A percentile compares a stretch with the other conserved stretches of the same genome.
These are phyloP conservation scores for Cephus pulcher DNA, from an alignment of 2,888 invertebrate species.

Conservation along the genomic window DNA sequence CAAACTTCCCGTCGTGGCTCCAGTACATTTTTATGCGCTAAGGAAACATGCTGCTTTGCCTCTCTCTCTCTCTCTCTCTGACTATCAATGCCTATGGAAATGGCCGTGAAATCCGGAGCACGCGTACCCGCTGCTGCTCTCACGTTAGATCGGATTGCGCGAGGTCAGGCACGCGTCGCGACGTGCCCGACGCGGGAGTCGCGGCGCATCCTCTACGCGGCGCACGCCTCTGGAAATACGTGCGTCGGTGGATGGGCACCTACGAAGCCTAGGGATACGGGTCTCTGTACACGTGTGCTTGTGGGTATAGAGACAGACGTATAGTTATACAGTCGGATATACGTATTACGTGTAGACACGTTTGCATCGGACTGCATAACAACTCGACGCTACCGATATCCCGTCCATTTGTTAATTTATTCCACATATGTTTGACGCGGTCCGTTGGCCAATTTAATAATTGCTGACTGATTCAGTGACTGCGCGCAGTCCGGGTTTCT, in stretches of 20 bases:
- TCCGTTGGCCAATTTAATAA: conserved; percentile 52
- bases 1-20: too few species aligned
- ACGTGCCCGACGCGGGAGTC: neutral
- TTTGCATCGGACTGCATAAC: conserved; percentile 5
- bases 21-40: too few species aligned
- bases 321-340: conserved; percentile 2
- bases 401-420: conserved; percentile 45
- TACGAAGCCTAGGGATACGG: neutral
- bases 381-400: conserved; percentile 27
- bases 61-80: neutral
- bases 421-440: conserved; percentile 41
- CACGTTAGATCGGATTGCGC: conserved; percentile 10
- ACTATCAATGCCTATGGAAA: conserved; percentile 7
- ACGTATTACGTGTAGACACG: neutral
- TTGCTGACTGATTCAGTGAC: conserved; percentile 45
- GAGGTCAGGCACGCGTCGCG: neutral
- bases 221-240: conserved; percentile 7
- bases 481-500: conserved; percentile 18
- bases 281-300: too few species aligned
- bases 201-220: too few species aligned
- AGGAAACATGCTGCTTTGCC: neutral
- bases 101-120: conserved; percentile 1
- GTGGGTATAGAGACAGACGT: neutral
- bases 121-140: conserved; percentile 21
- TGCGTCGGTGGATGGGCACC: neutral